Conservation (phyloP, 1,140 invertebrate species). For the Lepidostoma basale region DNA sequence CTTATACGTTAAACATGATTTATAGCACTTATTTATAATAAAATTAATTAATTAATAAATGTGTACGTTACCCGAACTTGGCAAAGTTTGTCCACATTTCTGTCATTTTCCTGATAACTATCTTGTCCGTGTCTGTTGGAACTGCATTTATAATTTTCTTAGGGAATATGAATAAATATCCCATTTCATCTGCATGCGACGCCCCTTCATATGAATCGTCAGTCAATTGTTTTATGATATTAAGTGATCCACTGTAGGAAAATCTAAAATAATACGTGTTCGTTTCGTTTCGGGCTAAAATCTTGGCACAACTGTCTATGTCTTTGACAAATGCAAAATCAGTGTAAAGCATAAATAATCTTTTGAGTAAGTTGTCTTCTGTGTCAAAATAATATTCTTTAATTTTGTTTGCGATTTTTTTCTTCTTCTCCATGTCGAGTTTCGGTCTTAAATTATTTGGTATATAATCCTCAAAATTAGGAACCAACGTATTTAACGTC, state of each 20-base stretch:
- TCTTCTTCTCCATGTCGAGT: neutral
- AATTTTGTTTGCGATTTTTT: slow-evolving; percentile 26
- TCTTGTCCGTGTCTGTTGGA: slow-evolving; percentile 48
- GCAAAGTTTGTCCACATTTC: slow-evolving; percentile 58
- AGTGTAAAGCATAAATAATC: slow-evolving; percentile 25
- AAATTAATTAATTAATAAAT: too few relatives aligned
- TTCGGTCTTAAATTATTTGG: neutral
- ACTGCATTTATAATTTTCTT: slow-evolving; percentile 46
- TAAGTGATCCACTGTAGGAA: slow-evolving; percentile 50
- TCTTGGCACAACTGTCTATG: slow-evolving; percentile 12
- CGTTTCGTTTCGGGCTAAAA: neutral
- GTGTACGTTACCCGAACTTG: slow-evolving; percentile 35
- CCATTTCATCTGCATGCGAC: slow-evolving; percentile 56
- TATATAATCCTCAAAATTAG: neutral
- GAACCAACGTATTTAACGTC: slow-evolving; percentile 7
- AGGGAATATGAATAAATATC: slow-evolving; percentile 54
- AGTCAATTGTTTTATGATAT: slow-evolving; percentile 51
- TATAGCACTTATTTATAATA: too few relatives aligned
- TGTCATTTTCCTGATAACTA: slow-evolving; percentile 53
- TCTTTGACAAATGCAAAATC: slow-evolving; percentile 31
- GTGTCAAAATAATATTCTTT: slow-evolving; percentile 34
- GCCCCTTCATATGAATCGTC: slow-evolving; percentile 51
- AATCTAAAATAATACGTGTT: slow-evolving; percentile 50
- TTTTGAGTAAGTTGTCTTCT: slow-evolving; percentile 1
- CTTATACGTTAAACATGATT: too few relatives aligned